Evolutionary conservation across 2,113 vertebrate genomes (phyloP).

Genomic region (Catharus fuscescens): DNA sequence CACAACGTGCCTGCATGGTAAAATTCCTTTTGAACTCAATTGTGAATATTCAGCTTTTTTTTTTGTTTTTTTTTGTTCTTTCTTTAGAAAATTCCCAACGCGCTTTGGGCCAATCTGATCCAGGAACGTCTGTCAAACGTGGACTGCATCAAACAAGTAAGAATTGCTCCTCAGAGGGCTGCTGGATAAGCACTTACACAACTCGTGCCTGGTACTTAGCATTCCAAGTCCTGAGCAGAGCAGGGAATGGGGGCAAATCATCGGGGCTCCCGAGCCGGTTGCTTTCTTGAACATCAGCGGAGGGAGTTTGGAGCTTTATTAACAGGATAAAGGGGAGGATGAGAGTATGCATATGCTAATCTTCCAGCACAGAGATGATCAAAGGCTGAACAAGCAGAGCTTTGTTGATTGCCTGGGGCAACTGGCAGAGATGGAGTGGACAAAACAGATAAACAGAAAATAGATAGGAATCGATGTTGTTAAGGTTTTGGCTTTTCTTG

Average conservation of each 20-base stretch:
- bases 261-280: constrained; percentile 67
- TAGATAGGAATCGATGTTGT: constrained; percentile 71
- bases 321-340: constrained; percentile 74
- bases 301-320: constrained; percentile 42
- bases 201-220: constrained; percentile 54
- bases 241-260: constrained; percentile 70
- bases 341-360: constrained; percentile 81
- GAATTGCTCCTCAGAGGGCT: constrained; percentile 51
- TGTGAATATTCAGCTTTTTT: constrained; percentile 30
- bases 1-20: not conserved
- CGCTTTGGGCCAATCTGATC: constrained; percentile 76
- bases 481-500: not conserved
- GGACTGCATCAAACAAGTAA: constrained; percentile 87
- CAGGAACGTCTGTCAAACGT: constrained; percentile 78
- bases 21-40: constrained; percentile 44
- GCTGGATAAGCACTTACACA: constrained; percentile 64
- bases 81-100: constrained; percentile 77
- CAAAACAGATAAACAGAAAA: constrained; percentile 75
- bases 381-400: constrained; percentile 84
- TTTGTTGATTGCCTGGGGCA: constrained; percentile 86
- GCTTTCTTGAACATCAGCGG: constrained; percentile 65
- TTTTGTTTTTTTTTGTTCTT: not conserved
- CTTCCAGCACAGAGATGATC: constrained; percentile 82
- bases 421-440: constrained; percentile 58
- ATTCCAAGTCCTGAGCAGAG: constrained; percentile 60